A percentile compares a stretch with the other conserved stretches of the same genome.
phyloP scores from a whole-genome alignment of 2,888 invertebrate genomes.

The Prionchulus punctatus region DNA sequence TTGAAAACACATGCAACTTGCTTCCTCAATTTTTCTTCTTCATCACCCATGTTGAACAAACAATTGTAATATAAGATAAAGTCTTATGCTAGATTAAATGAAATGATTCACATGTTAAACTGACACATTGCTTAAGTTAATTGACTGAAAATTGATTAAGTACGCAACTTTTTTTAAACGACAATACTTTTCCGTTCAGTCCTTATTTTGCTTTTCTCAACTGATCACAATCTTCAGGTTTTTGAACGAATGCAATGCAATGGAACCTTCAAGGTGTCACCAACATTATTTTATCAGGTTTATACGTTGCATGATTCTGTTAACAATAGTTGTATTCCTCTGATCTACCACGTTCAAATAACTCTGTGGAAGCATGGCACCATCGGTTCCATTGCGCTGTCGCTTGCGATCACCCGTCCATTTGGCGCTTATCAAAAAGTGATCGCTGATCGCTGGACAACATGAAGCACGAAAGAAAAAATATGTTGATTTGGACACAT shows the following conservation, averaged over 20 bases:
- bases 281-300: neutral
- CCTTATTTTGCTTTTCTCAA: neutral
- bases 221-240: neutral
- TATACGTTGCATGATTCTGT: neutral
- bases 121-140: too few species aligned
- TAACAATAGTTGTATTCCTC: neutral
- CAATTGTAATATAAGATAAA: too few species aligned
- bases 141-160: too few species aligned
- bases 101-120: too few species aligned
- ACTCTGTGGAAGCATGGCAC: conserved; percentile 3
- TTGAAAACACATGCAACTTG: too few species aligned
- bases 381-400: neutral
- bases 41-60: too few species aligned
- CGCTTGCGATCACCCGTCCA: neutral
- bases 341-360: neutral
- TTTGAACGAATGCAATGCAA: neutral
- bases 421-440: neutral
- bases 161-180: too few species aligned
- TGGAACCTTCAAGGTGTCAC: neutral
- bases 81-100: too few species aligned
- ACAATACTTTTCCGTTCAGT: too few species aligned
- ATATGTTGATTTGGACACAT: neutral
- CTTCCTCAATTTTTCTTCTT: too few species aligned
- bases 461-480: neutral
- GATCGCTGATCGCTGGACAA: neutral